These are phyloP conservation scores for Temnopleurus reevesii DNA, from an alignment of 53 echinoderm and acorn worm species.

Conservation along the genomic window DNA sequence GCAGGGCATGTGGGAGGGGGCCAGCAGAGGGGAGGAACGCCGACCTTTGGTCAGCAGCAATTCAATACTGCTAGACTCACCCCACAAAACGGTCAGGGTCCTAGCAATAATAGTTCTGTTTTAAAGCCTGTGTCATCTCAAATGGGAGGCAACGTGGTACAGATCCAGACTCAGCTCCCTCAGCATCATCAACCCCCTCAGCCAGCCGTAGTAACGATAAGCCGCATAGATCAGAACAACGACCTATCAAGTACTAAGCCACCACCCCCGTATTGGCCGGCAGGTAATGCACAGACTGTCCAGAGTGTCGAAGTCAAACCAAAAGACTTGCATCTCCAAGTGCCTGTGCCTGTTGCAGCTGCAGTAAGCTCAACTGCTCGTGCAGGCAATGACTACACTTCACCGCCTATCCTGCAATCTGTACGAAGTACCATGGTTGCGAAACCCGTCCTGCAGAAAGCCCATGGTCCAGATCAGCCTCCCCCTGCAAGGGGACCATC, in stretches of 20 bases:
- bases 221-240: constrained; percentile 44
- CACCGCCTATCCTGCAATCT: constrained; percentile 74
- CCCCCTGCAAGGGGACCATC: constrained; percentile 83
- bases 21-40: constrained; percentile 24
- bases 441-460: constrained; percentile 94
- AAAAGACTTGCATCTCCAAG: constrained; percentile 53
- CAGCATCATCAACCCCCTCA: constrained; percentile 57
- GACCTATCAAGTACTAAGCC: constrained; percentile 37
- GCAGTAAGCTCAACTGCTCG: constrained; percentile 84
- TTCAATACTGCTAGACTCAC: constrained; percentile 47
- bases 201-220: constrained; percentile 67
- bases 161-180: constrained; percentile 52
- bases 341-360: constrained; percentile 80
- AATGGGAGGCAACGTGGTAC: constrained; percentile 33
- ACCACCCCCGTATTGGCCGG: constrained; percentile 82
- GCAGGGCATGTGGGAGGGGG: constrained; percentile 36
- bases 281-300: constrained; percentile 67
- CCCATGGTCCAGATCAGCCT: constrained; percentile 90
- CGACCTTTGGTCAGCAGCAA: constrained; percentile 32
- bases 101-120: constrained; percentile 27
- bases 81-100: constrained; percentile 13
- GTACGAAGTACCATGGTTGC: constrained; percentile 81
- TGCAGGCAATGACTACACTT: constrained; percentile 65
- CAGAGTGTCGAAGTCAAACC: constrained; percentile 50
- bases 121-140: constrained; percentile 57